Conservation (phyloP, 2,888 invertebrate genomes). For the Camptogramma bilineatum region DNA sequence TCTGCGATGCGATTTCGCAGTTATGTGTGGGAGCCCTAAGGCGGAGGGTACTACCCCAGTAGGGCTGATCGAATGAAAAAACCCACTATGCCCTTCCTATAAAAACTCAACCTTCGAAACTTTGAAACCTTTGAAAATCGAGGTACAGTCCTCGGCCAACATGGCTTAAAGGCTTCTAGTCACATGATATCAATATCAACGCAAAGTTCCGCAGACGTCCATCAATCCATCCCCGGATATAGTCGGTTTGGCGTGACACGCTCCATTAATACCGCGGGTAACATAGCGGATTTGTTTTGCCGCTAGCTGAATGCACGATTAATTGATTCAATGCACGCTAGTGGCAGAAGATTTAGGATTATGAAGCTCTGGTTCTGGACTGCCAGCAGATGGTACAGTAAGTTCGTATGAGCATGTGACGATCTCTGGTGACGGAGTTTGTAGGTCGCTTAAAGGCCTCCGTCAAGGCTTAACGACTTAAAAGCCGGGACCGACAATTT, state of each 20-base stretch:
- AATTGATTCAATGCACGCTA: slow-evolving; percentile 73
- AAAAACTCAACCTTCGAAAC: no score
- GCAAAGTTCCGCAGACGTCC: slow-evolving; percentile 44
- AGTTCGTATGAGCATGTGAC: no score
- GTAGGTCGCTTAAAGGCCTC: no score
- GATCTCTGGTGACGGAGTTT: no score
- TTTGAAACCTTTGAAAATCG: no score
- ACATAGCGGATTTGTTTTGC: slow-evolving; percentile 78
- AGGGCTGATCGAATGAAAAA: no score
- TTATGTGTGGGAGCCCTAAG: no score
- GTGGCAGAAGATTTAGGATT: slow-evolving; percentile 30
- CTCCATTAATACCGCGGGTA: slow-evolving; percentile 65
- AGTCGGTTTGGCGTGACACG: slow-evolving; percentile 62
- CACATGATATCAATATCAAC: slow-evolving; percentile 28
- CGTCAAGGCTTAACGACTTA: no score
- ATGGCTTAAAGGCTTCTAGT: not conserved
- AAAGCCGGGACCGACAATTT: no score
- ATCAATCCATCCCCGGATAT: slow-evolving; percentile 55
- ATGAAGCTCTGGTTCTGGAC: not conserved
- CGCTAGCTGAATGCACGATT: slow-evolving; percentile 74
- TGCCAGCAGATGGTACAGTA: not conserved
- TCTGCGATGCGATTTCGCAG: no score
- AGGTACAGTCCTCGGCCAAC: not conserved
- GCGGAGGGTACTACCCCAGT: no score
- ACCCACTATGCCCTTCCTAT: no score